These are phyloP conservation scores for Clarias platycephalus DNA, from an alignment of 2,797 vertebrate species.

Conservation along the genomic window DNA sequence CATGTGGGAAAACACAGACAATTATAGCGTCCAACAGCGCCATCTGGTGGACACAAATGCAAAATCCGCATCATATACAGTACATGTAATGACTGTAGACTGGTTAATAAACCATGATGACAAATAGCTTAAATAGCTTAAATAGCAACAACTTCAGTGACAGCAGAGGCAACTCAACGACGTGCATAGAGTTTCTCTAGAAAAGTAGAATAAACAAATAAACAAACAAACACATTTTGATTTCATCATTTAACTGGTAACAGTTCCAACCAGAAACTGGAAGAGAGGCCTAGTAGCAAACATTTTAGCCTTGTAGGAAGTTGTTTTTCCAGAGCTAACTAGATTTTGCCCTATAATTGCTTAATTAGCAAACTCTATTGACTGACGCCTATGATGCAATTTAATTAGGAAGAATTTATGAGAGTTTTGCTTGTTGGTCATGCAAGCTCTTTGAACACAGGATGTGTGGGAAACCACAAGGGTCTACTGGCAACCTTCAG, in stretches of 20 bases:
- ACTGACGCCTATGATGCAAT: not conserved
- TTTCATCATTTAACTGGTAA: not conserved
- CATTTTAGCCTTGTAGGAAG: not conserved
- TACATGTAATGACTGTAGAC: not conserved
- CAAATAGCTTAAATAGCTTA: not conserved
- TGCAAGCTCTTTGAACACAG: slow-evolving; percentile 40
- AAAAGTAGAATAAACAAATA: not conserved
- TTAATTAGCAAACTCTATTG: not conserved
- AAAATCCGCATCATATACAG: not conserved
- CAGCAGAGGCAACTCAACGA: not conserved
- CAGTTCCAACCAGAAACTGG: not conserved
- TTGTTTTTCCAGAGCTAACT: not conserved
- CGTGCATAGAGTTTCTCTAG: not conserved
- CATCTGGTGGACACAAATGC: slow-evolving; percentile 38
- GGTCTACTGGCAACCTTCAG: slow-evolving; percentile 27
- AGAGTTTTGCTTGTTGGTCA: not conserved
- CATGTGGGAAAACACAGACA: not conserved
- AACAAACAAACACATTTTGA: not conserved
- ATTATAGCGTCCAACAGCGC: slow-evolving; percentile 15
- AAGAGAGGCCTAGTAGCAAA: not conserved
- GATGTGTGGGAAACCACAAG: slow-evolving; percentile 52
- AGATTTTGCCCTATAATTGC: not conserved
- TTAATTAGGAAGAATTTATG: not conserved
- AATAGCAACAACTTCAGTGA: not conserved
- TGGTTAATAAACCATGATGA: not conserved